Percentiles rank a stretch among this genome's conserved stretches.
Conservation (phyloP, 92 coral and sea anemone species). For the Porites rus region DNA sequence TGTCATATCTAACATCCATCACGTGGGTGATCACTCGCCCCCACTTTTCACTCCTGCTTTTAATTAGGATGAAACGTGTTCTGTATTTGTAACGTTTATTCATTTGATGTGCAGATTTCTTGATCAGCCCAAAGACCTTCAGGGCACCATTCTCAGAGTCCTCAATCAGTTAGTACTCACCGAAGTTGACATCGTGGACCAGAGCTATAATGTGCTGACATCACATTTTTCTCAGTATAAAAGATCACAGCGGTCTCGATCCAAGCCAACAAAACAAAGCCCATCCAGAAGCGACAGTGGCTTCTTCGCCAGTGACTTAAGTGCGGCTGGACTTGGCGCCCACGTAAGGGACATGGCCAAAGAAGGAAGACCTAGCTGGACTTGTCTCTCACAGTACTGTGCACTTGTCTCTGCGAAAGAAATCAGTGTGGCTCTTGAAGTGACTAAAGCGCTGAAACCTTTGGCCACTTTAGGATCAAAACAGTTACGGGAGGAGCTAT, state of each 20-base stretch:
- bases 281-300: conserved; percentile 73
- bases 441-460: conserved; percentile 76
- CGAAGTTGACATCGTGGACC: conserved; percentile 63
- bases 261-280: conserved; percentile 71
- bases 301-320: conserved; percentile 69
- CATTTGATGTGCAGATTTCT: conserved; percentile 55
- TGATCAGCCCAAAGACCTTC: conserved; percentile 73
- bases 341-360: conserved; percentile 35
- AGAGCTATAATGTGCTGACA: conserved; percentile 15
- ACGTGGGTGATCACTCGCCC: no score
- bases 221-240: conserved; percentile 30
- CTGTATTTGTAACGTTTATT: no score
- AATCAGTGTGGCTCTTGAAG: conserved; percentile 67
- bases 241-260: conserved; percentile 42
- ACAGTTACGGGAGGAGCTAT: conserved; percentile 77
- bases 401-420: conserved; percentile 66
- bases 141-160: conserved; percentile 63
- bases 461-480: conserved; percentile 82
- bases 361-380: conserved; percentile 69
- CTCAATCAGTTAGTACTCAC: conserved; percentile 76
- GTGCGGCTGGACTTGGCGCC: conserved; percentile 31
- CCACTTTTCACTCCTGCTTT: no score
- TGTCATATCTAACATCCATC: no score
- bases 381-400: conserved; percentile 86
- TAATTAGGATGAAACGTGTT: no score